Evolutionary conservation across 1,140 invertebrate species (phyloP).

Genomic region (Lepidurus couesii): DNA sequence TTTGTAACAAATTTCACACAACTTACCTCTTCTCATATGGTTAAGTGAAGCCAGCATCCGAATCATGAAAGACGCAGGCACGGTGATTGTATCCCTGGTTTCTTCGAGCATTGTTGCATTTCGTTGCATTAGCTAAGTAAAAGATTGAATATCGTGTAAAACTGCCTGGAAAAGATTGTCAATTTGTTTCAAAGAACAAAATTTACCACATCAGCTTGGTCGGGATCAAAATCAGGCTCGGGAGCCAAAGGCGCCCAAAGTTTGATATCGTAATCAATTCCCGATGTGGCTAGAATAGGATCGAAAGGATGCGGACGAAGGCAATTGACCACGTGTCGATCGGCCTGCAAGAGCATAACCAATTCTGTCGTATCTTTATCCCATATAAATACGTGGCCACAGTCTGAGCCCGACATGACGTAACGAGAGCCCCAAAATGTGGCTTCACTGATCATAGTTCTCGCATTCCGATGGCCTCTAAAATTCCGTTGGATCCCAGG

Average conservation of each 20-base stretch:
- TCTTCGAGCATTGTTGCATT: slow-evolving; percentile 84
- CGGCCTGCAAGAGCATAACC: slow-evolving; percentile 73
- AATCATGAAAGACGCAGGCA: slow-evolving; percentile 83
- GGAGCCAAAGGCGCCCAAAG: slow-evolving; percentile 67
- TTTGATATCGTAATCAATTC: slow-evolving; percentile 86
- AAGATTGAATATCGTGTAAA: slow-evolving; percentile 33
- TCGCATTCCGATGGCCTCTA: slow-evolving; percentile 74
- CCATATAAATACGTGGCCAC: slow-evolving; percentile 59
- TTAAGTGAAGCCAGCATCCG: slow-evolving; percentile 74
- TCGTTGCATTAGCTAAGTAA: slow-evolving; percentile 64
- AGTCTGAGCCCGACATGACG: slow-evolving; percentile 80
- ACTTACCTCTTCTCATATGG: slow-evolving; percentile 57
- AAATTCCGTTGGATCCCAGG: slow-evolving; percentile 53
- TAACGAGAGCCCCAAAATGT: slow-evolving; percentile 80
- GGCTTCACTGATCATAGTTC: slow-evolving; percentile 83
- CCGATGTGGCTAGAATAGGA: slow-evolving; percentile 76
- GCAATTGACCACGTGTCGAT: slow-evolving; percentile 81
- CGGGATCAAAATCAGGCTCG: slow-evolving; percentile 57
- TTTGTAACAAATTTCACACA: not conserved
- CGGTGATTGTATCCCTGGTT: slow-evolving; percentile 80
- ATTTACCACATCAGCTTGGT: slow-evolving; percentile 63
- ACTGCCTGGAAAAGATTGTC: not conserved
- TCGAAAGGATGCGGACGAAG: slow-evolving; percentile 76
- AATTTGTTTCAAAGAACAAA: not conserved
- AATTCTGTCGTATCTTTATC: slow-evolving; percentile 52